These are phyloP conservation scores for Oceanites oceanicus DNA, from an alignment of 2,113 vertebrate species.

Conservation along the genomic window DNA sequence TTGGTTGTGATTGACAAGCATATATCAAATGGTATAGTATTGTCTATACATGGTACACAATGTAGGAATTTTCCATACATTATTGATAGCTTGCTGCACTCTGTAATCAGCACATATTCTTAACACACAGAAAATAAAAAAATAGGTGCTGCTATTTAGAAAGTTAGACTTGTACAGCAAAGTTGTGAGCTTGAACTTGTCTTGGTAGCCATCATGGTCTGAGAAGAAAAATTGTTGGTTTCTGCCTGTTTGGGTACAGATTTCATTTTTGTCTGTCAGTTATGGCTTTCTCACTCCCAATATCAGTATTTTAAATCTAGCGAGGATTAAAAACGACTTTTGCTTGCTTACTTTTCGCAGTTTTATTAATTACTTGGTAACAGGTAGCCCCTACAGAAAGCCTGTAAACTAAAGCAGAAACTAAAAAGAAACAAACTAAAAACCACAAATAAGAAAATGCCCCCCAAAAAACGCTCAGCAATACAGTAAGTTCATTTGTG, in stretches of 20 bases:
- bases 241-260: not conserved
- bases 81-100: not conserved
- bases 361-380: not conserved
- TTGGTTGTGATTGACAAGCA: not conserved
- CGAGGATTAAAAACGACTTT: not conserved
- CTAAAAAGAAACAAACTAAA: not conserved
- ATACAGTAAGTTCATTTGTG: not conserved
- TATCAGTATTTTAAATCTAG: not conserved
- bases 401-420: too few species aligned
- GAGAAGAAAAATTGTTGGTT: not conserved
- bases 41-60: not conserved
- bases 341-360: not conserved
- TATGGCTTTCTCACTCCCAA: not conserved
- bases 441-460: not conserved
- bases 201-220: not conserved
- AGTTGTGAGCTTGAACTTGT: not conserved
- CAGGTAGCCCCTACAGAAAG: not conserved
- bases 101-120: not conserved
- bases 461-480: fast-evolving
- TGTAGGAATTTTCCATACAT: not conserved
- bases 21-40: not conserved
- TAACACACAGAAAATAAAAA: not conserved
- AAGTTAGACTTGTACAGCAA: not conserved
- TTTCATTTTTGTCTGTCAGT: not conserved
- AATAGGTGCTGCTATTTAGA: not conserved